Base-by-base conservation (phyloP, 2,797 vertebrate genomes). In the Sebastes alutus region DNA sequence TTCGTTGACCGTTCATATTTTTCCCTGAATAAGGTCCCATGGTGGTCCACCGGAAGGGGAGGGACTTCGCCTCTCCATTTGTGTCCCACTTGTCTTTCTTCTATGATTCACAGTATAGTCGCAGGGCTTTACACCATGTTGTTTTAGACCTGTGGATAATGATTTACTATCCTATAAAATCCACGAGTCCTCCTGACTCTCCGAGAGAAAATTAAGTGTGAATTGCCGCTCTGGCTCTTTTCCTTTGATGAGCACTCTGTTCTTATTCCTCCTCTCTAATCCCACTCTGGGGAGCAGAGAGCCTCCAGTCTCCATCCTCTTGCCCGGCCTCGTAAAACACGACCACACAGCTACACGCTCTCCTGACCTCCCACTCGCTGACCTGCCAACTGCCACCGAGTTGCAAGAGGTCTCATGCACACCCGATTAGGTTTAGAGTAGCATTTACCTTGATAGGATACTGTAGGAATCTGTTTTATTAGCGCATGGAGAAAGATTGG, bases 91-190 rank as follows among this genome's bases (percentile, higher is more conserved):
- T 56, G 69, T 78, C 72, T 84, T 62, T 33, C 33, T 20, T 49
- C 35, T 70, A 1, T 82, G 70, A 81, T 65, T 72, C 78, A 58
- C 56, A 76, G 81, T 78, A 56, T 22, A 83, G 76, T 82, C 23
- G 5, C 72, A 69, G 79, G 82, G 60, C 88, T 91, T 93, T 82
- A 89, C 78, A 77, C 67, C 87, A 67, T 90, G 92, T 94, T 93
- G 86, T 92, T 91, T 91, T 91, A 93, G 80, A 89, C 88, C 82
- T 81, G 90, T 62, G 66, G 90, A 92, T 88, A 86, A 87, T 91
- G 91, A 95, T 94, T 96, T 95, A 95, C 84, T 85, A 81, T 87
- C 88, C 89, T 85, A 92, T 94, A 93, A 95, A 95, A 85, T 81
- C 83, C 72, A 80, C 78, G 85, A 76, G 75, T 89, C 81, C 74